Conservation (phyloP, 1,140 invertebrate genomes). For the Micrasema longulum region DNA sequence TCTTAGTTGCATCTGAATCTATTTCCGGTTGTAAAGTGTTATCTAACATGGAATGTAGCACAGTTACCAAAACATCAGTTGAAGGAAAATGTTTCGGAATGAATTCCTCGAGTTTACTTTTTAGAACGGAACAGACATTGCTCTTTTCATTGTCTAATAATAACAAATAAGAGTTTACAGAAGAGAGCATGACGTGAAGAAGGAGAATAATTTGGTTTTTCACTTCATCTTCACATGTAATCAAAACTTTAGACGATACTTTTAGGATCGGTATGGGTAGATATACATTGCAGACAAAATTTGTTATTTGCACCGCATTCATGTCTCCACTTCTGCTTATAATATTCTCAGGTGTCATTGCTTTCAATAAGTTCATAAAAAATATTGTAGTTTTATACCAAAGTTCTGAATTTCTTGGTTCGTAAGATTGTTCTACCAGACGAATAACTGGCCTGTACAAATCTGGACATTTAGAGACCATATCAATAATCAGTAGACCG, state of each 20-base stretch:
- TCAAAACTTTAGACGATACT: conserved; percentile 60
- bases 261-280: conserved; percentile 67
- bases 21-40: conserved; percentile 50
- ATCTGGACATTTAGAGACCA: conserved; percentile 78
- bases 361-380: conserved; percentile 67
- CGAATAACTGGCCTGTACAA: conserved; percentile 74
- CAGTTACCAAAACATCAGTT: conserved; percentile 63
- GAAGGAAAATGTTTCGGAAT: conserved; percentile 68
- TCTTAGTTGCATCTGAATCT: conserved; percentile 42
- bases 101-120: conserved; percentile 63
- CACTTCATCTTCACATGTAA: conserved; percentile 61
- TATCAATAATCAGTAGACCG: conserved; percentile 73
- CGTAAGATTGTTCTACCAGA: conserved; percentile 70
- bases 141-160: conserved; percentile 57
- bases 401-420: conserved; percentile 70
- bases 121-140: conserved; percentile 59
- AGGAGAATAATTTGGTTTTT: conserved; percentile 65
- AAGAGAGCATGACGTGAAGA: conserved; percentile 65
- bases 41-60: conserved; percentile 68
- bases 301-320: conserved; percentile 61
- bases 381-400: conserved; percentile 70
- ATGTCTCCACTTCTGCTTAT: conserved; percentile 60
- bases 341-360: conserved; percentile 63
- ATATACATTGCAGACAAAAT: conserved; percentile 66
- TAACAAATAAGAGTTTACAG: conserved; percentile 62